These are phyloP conservation scores for Tupaia tana DNA, from an alignment of 2,113 vertebrate genomes.

Conservation along the genomic window DNA sequence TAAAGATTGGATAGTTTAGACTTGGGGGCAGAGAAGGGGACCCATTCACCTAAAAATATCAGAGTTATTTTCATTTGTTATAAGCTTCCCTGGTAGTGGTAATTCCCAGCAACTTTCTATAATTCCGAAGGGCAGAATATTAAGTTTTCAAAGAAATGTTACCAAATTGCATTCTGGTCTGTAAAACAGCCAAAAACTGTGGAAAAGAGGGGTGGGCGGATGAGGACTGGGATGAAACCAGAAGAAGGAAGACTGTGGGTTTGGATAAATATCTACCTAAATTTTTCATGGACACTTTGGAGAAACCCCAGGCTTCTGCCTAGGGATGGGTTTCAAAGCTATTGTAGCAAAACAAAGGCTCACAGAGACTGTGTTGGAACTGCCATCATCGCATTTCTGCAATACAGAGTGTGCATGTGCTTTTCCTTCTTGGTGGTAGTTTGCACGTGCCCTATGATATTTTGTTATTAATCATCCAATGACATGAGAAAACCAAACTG, in stretches of 20 bases:
- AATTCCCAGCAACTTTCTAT: slow-evolving; percentile 7
- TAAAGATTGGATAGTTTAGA: neutral
- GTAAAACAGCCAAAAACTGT: neutral
- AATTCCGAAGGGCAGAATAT: slow-evolving; percentile 45
- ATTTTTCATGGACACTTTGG: neutral
- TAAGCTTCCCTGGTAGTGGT: neutral
- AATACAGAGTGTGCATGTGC: neutral
- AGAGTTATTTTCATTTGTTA: slow-evolving; percentile 9
- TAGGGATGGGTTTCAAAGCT: neutral
- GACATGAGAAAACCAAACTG: slow-evolving; percentile 49
- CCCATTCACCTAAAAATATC: neutral
- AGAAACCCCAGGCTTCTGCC: neutral
- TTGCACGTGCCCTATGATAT: neutral
- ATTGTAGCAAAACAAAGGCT: slow-evolving; percentile 9
- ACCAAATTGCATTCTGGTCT: slow-evolving; percentile 25
- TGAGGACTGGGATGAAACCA: neutral
- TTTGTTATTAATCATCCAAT: slow-evolving; percentile 61
- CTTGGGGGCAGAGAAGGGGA: neutral
- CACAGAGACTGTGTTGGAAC: neutral
- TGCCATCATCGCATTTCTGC: neutral
- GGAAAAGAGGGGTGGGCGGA: neutral
- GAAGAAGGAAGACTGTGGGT: neutral
- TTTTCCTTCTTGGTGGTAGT: slow-evolving; percentile 7
- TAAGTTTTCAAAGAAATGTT: slow-evolving; percentile 41
- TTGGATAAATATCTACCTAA: neutral